Base-by-base conservation (phyloP, 2,888 invertebrate genomes). In the Fabriciana adippe region DNA sequence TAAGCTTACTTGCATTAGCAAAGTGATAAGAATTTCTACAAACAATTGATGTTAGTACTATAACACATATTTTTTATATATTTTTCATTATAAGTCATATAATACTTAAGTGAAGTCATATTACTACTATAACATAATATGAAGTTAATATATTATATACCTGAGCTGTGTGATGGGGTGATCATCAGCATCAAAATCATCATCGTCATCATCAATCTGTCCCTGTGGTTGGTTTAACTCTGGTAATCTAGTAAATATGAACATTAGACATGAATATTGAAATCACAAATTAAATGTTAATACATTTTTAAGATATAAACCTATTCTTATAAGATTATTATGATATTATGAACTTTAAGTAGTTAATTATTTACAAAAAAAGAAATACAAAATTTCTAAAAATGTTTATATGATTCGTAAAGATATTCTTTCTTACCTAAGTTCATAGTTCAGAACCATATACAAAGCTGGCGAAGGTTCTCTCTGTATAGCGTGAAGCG, bases 401-500 rank as follows among this genome's bases (percentile, higher is more conserved):
- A 21, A 47, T 47, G 4, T n/a, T 26, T 11, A 11, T 8, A 26
- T 4, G 5, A 26, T 47, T 47, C 26, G 26, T 26, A 26, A 26
- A 26, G 26, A 26, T 5, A 26, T 26, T 26, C 13, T 59, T 59
- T n/a, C 74, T 73, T 73, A 94, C 93, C 84, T 93, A 55, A 95
- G 85, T 79, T 94, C 93, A 70, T 94, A 94, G 80, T 96, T 96
- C 16, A 96, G 89, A 89, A 97, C 95, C 75, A 97, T 86, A 78
- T 95, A 96, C 4, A 97, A 88, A 75, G 96, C 96, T 48, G 96
- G 94, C 3, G 94, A 91, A 0, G 96, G 95, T 73, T 97, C 96
- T 74, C 95, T 89, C 61, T 96, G 96, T 21, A 96, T 91, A 0
- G 96, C 97, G 78, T 97, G 97, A 14, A 97, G 90, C 0, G 95